These are phyloP conservation scores for Ceriagrion tenellum DNA, from an alignment of 2,888 invertebrate genomes.

Conservation along the genomic window DNA sequence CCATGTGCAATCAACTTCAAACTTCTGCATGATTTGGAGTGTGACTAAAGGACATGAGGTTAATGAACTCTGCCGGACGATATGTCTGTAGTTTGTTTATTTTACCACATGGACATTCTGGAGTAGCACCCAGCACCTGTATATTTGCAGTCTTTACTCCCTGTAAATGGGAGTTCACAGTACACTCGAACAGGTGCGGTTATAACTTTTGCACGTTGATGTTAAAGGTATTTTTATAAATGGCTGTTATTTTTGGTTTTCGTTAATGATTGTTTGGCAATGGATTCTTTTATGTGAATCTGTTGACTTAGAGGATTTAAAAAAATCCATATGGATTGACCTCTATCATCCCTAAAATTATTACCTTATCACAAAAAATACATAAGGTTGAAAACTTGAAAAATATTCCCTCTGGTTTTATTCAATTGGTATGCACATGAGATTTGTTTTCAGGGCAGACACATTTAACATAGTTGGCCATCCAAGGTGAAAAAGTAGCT, in stretches of 20 bases:
- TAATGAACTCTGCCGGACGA: neutral
- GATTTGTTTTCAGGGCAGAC: too few relatives aligned
- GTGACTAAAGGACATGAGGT: neutral
- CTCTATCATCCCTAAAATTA: neutral
- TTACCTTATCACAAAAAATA: neutral
- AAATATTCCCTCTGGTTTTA: neutral
- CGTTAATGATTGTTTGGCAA: neutral
- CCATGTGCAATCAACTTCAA: neutral
- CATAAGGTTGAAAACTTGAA: neutral
- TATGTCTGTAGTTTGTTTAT: neutral
- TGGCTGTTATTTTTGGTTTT: neutral
- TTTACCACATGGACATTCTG: neutral
- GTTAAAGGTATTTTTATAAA: neutral
- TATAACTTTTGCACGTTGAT: neutral
- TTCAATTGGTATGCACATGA: neutral
- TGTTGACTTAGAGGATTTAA: neutral
- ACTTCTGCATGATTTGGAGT: neutral
- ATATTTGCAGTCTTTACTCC: neutral
- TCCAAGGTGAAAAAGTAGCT: too few relatives aligned
- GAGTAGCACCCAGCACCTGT: neutral
- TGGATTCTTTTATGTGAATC: neutral
- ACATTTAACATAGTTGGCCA: too few relatives aligned
- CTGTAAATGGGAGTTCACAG: neutral
- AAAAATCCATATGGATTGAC: neutral
- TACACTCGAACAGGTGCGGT: neutral